These are phyloP conservation scores for Oophaga sylvatica DNA, from an alignment of 2,797 vertebrate species.

Conservation along the genomic window DNA sequence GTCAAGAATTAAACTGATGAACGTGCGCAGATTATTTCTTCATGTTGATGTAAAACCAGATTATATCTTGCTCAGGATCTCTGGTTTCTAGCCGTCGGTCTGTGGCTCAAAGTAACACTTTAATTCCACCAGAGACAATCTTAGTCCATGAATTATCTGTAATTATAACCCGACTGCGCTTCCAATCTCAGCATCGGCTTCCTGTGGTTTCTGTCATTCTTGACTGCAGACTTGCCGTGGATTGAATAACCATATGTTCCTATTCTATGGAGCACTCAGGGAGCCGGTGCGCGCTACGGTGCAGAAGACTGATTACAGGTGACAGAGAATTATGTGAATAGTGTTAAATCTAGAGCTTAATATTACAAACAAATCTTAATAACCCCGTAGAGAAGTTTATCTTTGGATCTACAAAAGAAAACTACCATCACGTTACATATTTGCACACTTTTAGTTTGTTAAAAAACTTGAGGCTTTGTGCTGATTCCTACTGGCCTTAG, in stretches of 20 bases:
- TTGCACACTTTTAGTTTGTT: too few species aligned
- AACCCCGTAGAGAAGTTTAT: neutral
- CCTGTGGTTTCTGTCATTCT: constrained; percentile 29
- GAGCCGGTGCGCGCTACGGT: constrained; percentile 7
- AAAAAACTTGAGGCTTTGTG: too few species aligned
- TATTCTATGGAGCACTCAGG: neutral
- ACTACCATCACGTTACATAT: too few species aligned
- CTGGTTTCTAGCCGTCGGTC: neutral
- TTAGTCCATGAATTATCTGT: neutral
- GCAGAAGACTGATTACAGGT: neutral
- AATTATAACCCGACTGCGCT: constrained; percentile 15
- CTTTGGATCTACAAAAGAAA: too few species aligned
- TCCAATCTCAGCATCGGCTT: neutral
- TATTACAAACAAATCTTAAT: neutral
- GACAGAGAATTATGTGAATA: neutral
- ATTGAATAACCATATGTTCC: constrained; percentile 5
- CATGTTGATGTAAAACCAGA: neutral
- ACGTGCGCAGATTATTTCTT: neutral
- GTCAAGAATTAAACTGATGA: neutral
- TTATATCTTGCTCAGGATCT: neutral
- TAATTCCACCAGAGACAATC: constrained; percentile 2
- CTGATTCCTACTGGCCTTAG: too few species aligned
- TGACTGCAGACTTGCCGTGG: neutral
- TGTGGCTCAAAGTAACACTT: neutral
- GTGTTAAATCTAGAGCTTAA: neutral